A percentile compares a stretch with the other conserved stretches of the same genome.
Evolutionary conservation across 1,140 invertebrate genomes (phyloP).

Genomic region (Camponotus floridanus): DNA sequence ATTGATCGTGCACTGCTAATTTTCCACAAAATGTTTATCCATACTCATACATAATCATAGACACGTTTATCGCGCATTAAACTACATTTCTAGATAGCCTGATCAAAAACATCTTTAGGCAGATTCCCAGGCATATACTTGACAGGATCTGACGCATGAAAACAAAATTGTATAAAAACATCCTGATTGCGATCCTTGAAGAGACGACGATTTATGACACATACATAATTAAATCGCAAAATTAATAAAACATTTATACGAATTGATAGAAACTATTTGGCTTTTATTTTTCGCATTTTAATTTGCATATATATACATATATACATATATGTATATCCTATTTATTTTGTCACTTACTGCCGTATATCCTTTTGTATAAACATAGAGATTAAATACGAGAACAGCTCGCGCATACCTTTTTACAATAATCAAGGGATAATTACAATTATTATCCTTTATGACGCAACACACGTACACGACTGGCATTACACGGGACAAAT

Average conservation of each 20-base stretch:
- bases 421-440: constrained; percentile 12
- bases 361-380: constrained; percentile 9
- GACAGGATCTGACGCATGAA: background rate
- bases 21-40: constrained; percentile 7
- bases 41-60: constrained; percentile 43
- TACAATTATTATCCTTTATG: constrained; percentile 2
- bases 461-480: background rate
- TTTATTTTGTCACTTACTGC: background rate
- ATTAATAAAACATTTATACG: background rate
- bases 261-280: background rate
- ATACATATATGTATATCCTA: background rate
- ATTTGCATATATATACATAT: background rate
- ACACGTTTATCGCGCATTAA: background rate
- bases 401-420: background rate
- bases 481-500: background rate
- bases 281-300: background rate
- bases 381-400: background rate
- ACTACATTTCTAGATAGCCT: background rate
- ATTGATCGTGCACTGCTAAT: constrained; percentile 17
- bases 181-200: background rate
- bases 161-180: constrained; percentile 11
- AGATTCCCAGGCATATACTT: background rate
- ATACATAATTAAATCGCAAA: background rate
- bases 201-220: background rate
- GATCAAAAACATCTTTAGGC: constrained; percentile 6